phyloP scores from a whole-genome alignment of 2,888 invertebrate genomes.

The Apodemia mormo region DNA sequence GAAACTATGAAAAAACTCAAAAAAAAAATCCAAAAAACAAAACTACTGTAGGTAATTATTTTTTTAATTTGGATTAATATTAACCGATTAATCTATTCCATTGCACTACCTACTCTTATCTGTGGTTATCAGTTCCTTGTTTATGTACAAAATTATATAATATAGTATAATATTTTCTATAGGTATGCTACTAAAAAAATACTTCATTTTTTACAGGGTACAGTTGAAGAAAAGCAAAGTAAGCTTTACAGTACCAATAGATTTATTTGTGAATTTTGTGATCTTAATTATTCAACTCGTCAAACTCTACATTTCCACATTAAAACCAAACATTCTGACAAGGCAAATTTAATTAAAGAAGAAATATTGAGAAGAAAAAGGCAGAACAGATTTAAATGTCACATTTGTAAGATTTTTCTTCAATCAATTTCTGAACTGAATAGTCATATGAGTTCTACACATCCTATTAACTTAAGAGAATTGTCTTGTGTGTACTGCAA shows the following conservation, averaged over 20 bases:
- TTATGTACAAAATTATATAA: too few relatives aligned
- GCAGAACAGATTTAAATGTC: constrained; percentile 42
- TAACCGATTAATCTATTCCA: too few relatives aligned
- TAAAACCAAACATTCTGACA: constrained; percentile 42
- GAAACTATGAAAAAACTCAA: too few relatives aligned
- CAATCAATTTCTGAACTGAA: constrained; percentile 36
- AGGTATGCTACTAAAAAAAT: too few relatives aligned
- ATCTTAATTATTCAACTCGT: constrained; percentile 43
- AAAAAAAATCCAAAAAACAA: too few relatives aligned
- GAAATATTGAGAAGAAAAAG: constrained; percentile 38
- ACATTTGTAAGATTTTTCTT: constrained; percentile 44
- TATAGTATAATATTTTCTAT: too few relatives aligned
- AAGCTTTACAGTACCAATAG: constrained; percentile 39
- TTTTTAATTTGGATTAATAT: too few relatives aligned
- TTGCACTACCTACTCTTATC: too few relatives aligned
- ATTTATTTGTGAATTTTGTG: constrained; percentile 48
- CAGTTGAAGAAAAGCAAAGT: constrained; percentile 37
- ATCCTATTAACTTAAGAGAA: constrained; percentile 34
- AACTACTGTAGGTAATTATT: too few relatives aligned
- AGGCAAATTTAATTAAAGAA: constrained; percentile 37
- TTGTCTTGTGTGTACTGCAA: constrained; percentile 42
- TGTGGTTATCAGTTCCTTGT: too few relatives aligned
- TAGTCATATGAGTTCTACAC: constrained; percentile 37
- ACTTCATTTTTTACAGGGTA: constrained; percentile 30
- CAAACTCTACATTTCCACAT: constrained; percentile 45